These are phyloP conservation scores for Nibea coibor DNA, from an alignment of 2,113 vertebrate species.

Conservation along the genomic window DNA sequence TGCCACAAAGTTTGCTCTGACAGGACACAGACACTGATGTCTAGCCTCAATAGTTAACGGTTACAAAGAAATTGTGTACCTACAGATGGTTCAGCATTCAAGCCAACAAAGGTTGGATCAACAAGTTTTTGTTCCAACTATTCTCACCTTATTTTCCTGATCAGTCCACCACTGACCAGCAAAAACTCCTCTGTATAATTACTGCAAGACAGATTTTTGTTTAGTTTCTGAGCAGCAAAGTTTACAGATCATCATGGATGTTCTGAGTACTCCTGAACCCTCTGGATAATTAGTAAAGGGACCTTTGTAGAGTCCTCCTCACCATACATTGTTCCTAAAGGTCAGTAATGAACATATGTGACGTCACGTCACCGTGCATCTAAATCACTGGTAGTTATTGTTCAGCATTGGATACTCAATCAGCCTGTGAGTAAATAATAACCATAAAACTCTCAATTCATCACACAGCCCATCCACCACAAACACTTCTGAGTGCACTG, in stretches of 20 bases:
- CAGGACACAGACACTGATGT: background rate
- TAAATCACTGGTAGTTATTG: background rate
- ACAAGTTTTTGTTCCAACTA: background rate
- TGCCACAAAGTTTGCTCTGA: too few species aligned
- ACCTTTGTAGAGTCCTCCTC: background rate
- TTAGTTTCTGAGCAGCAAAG: background rate
- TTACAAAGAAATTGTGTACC: background rate
- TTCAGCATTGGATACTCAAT: background rate
- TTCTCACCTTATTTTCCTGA: too few species aligned
- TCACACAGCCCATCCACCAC: background rate
- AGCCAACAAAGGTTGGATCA: background rate
- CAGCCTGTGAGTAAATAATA: background rate
- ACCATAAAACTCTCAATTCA: too few species aligned
- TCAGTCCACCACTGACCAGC: too few species aligned
- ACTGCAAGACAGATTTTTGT: background rate
- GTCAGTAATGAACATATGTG: background rate
- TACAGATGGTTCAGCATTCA: background rate
- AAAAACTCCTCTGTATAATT: too few species aligned
- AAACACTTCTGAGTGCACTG: background rate
- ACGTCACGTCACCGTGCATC: too few species aligned
- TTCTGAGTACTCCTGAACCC: too few species aligned
- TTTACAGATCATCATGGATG: background rate
- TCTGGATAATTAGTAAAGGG: background rate
- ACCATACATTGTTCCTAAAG: background rate
- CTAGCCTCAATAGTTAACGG: background rate